These are phyloP conservation scores for Siphamia tubifer DNA, from an alignment of 2,113 vertebrate species.

Conservation along the genomic window DNA sequence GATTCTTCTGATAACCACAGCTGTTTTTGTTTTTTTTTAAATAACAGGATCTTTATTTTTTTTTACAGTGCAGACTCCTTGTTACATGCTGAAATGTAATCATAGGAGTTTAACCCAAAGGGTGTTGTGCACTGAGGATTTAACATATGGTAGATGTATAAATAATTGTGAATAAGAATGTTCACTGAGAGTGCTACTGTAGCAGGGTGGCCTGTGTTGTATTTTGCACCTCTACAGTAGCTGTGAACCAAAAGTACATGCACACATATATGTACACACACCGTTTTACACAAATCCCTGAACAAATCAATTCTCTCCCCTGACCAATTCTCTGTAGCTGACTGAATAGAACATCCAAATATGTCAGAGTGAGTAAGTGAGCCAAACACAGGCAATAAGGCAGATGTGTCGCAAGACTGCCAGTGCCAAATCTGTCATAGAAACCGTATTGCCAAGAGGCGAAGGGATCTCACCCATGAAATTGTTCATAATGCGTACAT, in stretches of 20 bases:
- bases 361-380: conserved; percentile 42
- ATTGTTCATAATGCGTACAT: conserved; percentile 77
- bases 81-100: too few species aligned
- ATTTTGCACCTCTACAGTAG: neutral
- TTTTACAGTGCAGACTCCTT: too few species aligned
- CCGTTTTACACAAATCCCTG: conserved; percentile 11
- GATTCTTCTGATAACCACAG: too few species aligned
- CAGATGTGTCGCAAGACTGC: conserved; percentile 59
- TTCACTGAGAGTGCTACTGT: too few species aligned
- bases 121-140: too few species aligned
- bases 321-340: conserved; percentile 31
- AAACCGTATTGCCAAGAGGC: conserved; percentile 67
- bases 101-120: too few species aligned
- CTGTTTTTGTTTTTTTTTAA: too few species aligned
- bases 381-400: conserved; percentile 53
- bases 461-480: conserved; percentile 73
- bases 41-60: too few species aligned
- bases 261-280: neutral
- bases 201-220: too few species aligned
- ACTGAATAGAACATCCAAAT: conserved; percentile 56
- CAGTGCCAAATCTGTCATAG: conserved; percentile 66
- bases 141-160: too few species aligned
- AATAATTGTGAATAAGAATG: too few species aligned
- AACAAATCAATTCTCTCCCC: conserved; percentile 46
- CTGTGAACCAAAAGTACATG: neutral